These are phyloP conservation scores for Callipepla squamata DNA, from an alignment of 2,113 vertebrate species.

Conservation along the genomic window DNA sequence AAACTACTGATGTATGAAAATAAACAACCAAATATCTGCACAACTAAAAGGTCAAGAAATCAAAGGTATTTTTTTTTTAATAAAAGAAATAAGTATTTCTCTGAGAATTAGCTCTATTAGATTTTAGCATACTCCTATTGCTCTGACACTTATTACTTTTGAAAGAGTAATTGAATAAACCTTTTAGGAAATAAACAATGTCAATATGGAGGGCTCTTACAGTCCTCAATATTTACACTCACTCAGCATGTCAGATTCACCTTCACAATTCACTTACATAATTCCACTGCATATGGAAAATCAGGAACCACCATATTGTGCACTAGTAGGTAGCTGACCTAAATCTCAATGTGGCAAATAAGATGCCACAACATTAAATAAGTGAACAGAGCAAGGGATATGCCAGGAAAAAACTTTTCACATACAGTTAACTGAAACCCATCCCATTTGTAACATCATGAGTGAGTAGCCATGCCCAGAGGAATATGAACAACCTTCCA, in stretches of 20 bases:
- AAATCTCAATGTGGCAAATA: background rate
- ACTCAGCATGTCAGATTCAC: constrained; percentile 29
- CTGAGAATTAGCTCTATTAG: constrained; percentile 19
- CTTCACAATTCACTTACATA: background rate
- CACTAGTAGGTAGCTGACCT: background rate
- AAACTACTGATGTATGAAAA: background rate
- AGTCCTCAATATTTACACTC: background rate
- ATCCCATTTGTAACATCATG: too few relatives aligned
- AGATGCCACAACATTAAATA: background rate
- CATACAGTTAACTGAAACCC: background rate
- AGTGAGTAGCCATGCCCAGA: too few relatives aligned
- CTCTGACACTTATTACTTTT: constrained; percentile 48
- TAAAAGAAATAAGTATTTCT: background rate
- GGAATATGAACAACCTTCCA: background rate
- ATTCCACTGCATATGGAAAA: background rate
- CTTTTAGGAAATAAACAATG: constrained; percentile 38
- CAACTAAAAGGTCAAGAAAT: constrained; percentile 41
- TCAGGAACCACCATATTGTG: background rate
- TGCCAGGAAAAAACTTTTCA: too few relatives aligned
- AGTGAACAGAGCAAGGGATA: background rate
- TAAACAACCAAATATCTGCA: background rate
- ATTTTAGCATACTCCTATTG: constrained; percentile 46
- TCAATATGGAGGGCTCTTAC: constrained; percentile 29
- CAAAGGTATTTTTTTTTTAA: background rate
- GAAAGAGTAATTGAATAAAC: constrained; percentile 59